Evolutionary conservation across 1,140 invertebrate species (phyloP), one percentile per base, ranked within the genome.

Genomic region (Dolichoris vasculosae): DNA sequence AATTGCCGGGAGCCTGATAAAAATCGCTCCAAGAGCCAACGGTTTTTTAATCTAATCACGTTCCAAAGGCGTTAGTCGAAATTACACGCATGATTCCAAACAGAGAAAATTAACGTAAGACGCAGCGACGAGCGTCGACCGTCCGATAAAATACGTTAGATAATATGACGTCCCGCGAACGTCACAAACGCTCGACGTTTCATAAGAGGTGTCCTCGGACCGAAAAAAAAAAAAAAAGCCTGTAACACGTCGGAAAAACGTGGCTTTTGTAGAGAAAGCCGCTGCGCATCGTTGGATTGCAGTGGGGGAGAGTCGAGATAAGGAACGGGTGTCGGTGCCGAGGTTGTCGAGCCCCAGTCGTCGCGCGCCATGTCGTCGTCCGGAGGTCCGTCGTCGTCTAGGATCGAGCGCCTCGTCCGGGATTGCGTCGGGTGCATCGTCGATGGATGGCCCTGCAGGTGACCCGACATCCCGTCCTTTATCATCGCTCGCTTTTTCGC

Each of bases 401-500:
- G n/a, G 46, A 59, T 38, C 32, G 35, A n/a, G 51, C 51, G 26
- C n/a, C 30, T 75, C 48, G 20, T 38, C 76, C 46, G 35, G 17
- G 59, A 76, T 35, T 84, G 51, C 63, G 13, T 38, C 40, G 38
- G 46, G 43, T 23, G 20, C 30, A 48, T 84, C 63, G 51, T 43
- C 15, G 51, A 40, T 9, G 32, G 82, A 73, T 83, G 82, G 32
- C 73, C n/a, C 55, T 81, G 78, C 83, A 84, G 83, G 83, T 84
- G 83, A 84, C 17, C 35, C 6, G 11, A 23, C 48, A 32, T 48
- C 46, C 23, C 43, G 75, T n/a, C 6, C 35, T 59, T 59, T 4
- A 26, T 59, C 55, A 59, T 59, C 23, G 3, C 23, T 1, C 55
- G 2, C 1, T 9, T 59, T 59, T 59, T 59, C 55, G 6, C 55